Evolutionary conservation across 1,140 invertebrate genomes (phyloP), one percentile per base, ranked within the genome.

Genomic region (Cryptotermes secundus): DNA sequence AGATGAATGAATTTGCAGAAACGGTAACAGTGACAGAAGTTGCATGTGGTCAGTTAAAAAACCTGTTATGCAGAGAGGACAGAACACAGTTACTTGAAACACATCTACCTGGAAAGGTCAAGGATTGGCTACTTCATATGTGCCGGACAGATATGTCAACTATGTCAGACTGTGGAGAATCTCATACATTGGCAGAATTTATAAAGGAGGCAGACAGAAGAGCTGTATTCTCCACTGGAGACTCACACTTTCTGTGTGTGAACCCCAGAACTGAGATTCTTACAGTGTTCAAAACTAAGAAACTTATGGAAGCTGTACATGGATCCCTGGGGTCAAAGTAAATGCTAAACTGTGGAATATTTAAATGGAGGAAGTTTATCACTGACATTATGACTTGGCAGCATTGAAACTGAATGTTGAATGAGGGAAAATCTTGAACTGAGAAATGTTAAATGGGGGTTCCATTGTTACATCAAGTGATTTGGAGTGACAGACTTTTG

Each of bases 1-100:
- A 92, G 87, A 89, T 91, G 88, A 92, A 92, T 86, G 88, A 89
- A 31, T 91, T 89, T 85, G 86, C 87, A 84, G 91, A 92, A 86
- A 87, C 88, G 24, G 80, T 90, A 3, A 65, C 84, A 7, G 86
- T 91, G 79, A 86, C 86, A 38, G 86, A 88, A 35, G 16, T 84
- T 35, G 45, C 31, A 26, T 79, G 65, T 22, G 24, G 79, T 36
- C 83, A 84, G 26, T 34, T 84, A 26, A 72, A 72, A n/a, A 72
- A n/a, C 4, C 2, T 72, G 9, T 16, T 72, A 16, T 26, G 6
- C n/a, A 31, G 59, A 72, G 59, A 72, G 6, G n/a, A 31, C 7
- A 31, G 2, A n/a, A 2, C 6, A 1, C n/a, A 72, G 59, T 72
- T 72, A 31, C 14, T 72, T 6, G 59, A 72, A 72, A 10, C 59